Conservation (phyloP, 1,140 invertebrate species). For the Calliopsis andreniformis region DNA sequence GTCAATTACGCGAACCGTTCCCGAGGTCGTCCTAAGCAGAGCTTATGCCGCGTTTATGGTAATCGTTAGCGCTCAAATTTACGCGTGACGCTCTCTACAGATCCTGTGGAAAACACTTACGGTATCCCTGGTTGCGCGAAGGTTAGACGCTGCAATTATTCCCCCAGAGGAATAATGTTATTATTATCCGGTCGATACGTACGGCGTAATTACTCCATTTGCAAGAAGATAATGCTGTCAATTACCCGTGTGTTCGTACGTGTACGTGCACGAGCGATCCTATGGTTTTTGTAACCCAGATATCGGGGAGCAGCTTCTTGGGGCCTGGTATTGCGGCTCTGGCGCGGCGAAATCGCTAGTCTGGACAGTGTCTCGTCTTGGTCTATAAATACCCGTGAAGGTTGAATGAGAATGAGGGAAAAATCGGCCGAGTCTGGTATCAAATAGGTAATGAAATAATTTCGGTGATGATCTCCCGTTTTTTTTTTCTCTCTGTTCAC, state of each 20-base stretch:
- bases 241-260: neutral
- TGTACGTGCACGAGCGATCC: neutral
- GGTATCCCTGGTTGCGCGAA: constrained; percentile 6
- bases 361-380: too few species aligned
- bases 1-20: constrained; percentile 50
- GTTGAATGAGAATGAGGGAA: too few species aligned
- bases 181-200: constrained; percentile 19
- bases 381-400: too few species aligned
- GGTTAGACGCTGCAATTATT: constrained; percentile 30
- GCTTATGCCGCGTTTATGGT: constrained; percentile 46
- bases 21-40: constrained; percentile 45
- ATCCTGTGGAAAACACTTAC: neutral
- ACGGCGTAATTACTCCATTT: constrained; percentile 41
- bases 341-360: too few species aligned
- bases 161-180: constrained; percentile 31
- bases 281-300: too few species aligned
- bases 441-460: too few species aligned
- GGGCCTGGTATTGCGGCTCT: too few species aligned
- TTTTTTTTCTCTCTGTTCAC: too few species aligned
- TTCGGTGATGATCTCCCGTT: too few species aligned
- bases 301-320: too few species aligned
- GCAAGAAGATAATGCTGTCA: constrained; percentile 28
- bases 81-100: neutral
- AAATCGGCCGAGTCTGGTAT: too few species aligned
- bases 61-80: constrained; percentile 54